Percentiles rank a stretch among this genome's conserved stretches.
Conservation (phyloP, 2,113 vertebrate species). For the Turnix velox region DNA sequence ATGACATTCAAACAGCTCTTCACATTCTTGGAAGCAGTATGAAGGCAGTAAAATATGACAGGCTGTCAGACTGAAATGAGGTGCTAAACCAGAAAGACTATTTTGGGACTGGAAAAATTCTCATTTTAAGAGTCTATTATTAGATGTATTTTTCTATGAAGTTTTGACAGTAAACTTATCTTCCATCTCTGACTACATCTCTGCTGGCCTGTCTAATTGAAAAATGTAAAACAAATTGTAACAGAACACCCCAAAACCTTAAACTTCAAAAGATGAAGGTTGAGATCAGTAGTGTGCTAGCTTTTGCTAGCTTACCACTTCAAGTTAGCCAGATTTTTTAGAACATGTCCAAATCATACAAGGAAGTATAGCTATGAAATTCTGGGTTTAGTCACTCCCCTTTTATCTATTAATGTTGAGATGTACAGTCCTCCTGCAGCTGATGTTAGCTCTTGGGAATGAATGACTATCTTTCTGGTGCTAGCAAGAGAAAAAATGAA, state of each 20-base stretch:
- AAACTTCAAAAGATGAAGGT: not conserved
- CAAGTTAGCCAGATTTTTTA: not conserved
- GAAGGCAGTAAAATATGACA: constrained; percentile 59
- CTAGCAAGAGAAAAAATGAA: not conserved
- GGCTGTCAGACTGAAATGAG: constrained; percentile 55
- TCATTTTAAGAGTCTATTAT: constrained; percentile 46
- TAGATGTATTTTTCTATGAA: constrained; percentile 43
- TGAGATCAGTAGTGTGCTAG: not conserved
- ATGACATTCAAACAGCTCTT: constrained; percentile 40
- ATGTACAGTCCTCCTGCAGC: not conserved
- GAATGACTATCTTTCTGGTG: not conserved
- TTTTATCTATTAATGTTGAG: not conserved
- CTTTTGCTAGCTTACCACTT: constrained; percentile 1
- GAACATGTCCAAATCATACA: not conserved
- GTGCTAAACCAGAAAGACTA: constrained; percentile 55
- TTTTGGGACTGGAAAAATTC: constrained; percentile 58
- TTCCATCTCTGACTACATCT: constrained; percentile 2
- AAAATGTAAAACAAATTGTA: constrained; percentile 26
- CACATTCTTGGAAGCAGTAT: constrained; percentile 37
- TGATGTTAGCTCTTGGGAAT: not conserved
- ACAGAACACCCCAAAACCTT: not conserved
- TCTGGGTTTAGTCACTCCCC: not conserved
- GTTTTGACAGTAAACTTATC: constrained; percentile 28
- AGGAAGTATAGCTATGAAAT: not conserved
- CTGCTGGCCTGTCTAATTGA: not conserved